phyloP scores from a whole-genome alignment of 1,140 invertebrate species.

The Drosophila nebulosa region DNA sequence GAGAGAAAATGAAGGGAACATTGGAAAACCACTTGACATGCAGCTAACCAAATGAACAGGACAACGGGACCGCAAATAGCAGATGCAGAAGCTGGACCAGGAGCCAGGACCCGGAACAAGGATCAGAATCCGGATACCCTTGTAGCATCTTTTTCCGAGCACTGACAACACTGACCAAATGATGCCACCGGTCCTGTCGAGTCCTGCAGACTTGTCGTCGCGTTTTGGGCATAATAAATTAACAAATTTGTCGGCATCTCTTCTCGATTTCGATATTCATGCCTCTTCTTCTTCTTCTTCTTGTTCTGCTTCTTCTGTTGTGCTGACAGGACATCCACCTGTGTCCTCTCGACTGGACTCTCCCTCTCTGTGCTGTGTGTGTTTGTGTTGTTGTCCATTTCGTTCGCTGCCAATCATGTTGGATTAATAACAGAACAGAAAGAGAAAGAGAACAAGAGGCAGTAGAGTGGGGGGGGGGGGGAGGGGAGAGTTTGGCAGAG shows the following conservation, averaged over 20 bases:
- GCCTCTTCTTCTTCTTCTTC: slow-evolving; percentile 1
- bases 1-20: neutral
- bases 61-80: slow-evolving; percentile 13
- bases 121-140: slow-evolving; percentile 3
- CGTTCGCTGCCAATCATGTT: slow-evolving; percentile 72
- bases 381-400: slow-evolving; percentile 55
- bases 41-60: slow-evolving; percentile 44
- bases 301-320: neutral
- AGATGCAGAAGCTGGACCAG: neutral
- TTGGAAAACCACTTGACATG: slow-evolving; percentile 53
- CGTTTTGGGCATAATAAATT: slow-evolving; percentile 73
- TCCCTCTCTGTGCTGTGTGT: neutral
- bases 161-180: slow-evolving; percentile 39
- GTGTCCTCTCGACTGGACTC: slow-evolving; percentile 41
- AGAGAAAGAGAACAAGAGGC: neutral
- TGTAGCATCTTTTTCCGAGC: slow-evolving; percentile 31
- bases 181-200: slow-evolving; percentile 22
- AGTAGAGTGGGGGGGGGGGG: neutral
- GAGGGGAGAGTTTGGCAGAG: neutral
- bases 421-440: slow-evolving; percentile 67
- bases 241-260: slow-evolving; percentile 74
- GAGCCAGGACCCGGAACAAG: no score
- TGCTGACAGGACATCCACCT: slow-evolving; percentile 70
- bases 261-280: slow-evolving; percentile 50
- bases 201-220: neutral